A percentile compares a stretch with the other conserved stretches of the same genome.
phyloP scores from a whole-genome alignment of 2,888 invertebrate species.

The Nomada ruficornis region DNA sequence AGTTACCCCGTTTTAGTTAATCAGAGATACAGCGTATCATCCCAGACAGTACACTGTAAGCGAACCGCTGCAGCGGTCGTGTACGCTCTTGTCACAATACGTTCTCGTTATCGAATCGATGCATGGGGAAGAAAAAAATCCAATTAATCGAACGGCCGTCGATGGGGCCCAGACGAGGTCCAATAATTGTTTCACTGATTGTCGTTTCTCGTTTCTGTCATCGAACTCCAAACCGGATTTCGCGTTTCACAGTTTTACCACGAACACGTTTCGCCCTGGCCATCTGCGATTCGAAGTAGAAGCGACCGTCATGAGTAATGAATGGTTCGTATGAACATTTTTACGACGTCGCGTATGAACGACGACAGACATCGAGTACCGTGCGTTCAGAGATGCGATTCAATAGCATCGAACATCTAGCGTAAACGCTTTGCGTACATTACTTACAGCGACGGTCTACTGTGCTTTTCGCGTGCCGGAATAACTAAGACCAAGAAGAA shows the following conservation, averaged over 20 bases:
- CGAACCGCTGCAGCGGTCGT: neutral
- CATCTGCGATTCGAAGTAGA: neutral
- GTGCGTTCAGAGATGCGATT: neutral
- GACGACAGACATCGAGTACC: neutral
- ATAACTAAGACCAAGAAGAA: constrained; percentile 23
- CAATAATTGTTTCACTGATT: constrained; percentile 10
- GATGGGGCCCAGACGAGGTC: neutral
- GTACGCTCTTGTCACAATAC: neutral
- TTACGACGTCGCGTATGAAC: constrained; percentile 19
- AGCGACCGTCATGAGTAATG: neutral
- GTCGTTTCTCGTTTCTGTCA: constrained; percentile 2
- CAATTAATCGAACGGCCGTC: constrained; percentile 32
- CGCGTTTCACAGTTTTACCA: neutral
- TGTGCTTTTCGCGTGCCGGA: neutral
- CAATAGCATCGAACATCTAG: constrained; percentile 7
- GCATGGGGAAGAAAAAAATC: constrained; percentile 1
- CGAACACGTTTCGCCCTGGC: neutral
- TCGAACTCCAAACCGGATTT: neutral
- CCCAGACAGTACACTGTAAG: neutral
- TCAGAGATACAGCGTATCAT: constrained; percentile 26
- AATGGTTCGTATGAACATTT: neutral
- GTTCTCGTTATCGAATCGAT: constrained; percentile 23
- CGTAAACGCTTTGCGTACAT: neutral
- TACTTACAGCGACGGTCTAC: neutral
- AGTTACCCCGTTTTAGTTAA: neutral